phyloP scores from a whole-genome alignment of 2,888 invertebrate genomes.

The Phania funesta region DNA sequence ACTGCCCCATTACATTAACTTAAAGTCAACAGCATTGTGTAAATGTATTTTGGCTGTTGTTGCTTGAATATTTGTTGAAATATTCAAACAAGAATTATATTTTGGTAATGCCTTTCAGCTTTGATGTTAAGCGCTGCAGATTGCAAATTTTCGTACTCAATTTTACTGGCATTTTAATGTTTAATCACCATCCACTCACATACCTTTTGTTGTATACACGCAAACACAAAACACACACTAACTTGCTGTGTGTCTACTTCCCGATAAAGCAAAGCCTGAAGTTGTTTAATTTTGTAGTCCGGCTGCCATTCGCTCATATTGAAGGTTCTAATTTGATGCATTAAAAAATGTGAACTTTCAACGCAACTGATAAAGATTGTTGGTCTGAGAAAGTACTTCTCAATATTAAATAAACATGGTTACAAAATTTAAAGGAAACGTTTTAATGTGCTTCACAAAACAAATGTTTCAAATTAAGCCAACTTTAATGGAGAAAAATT shows the following conservation, averaged over 20 bases:
- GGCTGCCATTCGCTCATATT: slow-evolving; percentile 34
- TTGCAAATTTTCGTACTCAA: slow-evolving; percentile 58
- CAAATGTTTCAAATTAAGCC: too few species aligned
- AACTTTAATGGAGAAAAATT: too few species aligned
- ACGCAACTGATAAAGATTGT: slow-evolving; percentile 30
- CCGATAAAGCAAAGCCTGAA: slow-evolving; percentile 13
- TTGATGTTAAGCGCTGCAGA: slow-evolving; percentile 59
- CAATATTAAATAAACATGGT: neutral
- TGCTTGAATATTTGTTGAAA: slow-evolving; percentile 38
- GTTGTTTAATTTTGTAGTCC: slow-evolving; percentile 21
- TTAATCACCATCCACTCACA: slow-evolving; percentile 33
- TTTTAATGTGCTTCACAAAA: too few species aligned
- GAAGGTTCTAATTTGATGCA: slow-evolving; percentile 50
- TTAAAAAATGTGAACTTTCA: slow-evolving; percentile 50
- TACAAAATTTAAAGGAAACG: too few species aligned
- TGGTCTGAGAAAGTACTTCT: neutral
- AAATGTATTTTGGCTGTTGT: neutral
- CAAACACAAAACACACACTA: too few species aligned
- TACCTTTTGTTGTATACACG: too few species aligned
- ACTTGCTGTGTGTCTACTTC: neutral
- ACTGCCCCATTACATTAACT: neutral
- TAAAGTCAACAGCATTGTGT: neutral
- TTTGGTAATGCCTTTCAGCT: slow-evolving; percentile 61
- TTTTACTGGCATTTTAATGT: slow-evolving; percentile 61
- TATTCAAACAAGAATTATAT: slow-evolving; percentile 59